phyloP scores from a whole-genome alignment of 30 jellyfish, hydroid and myxozoan species.

The Sanderia malayensis region DNA sequence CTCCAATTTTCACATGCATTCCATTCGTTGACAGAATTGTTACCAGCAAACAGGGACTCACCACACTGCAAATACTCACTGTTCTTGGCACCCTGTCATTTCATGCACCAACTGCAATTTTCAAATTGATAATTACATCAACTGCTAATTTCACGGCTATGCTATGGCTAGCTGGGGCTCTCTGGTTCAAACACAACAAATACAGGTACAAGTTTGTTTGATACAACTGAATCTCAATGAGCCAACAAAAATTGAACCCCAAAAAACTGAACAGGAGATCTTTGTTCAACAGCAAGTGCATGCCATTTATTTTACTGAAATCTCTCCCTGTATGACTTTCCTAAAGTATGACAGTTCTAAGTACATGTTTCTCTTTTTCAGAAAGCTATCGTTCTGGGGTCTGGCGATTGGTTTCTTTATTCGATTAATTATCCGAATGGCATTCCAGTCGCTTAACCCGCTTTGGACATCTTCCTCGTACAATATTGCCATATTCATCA shows the following conservation, averaged over 20 bases:
- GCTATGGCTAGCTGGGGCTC: slow-evolving; percentile 64
- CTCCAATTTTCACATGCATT: slow-evolving; percentile 51
- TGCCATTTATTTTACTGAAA: no score
- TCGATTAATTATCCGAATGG: slow-evolving; percentile 47
- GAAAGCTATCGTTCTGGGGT: slow-evolving; percentile 45
- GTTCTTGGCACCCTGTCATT: slow-evolving; percentile 33
- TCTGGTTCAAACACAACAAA: slow-evolving; percentile 30
- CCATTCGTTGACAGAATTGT: slow-evolving; percentile 34
- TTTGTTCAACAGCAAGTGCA: not conserved
- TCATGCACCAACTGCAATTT: slow-evolving; percentile 64
- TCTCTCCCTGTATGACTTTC: not conserved
- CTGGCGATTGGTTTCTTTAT: slow-evolving; percentile 45
- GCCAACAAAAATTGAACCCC: not conserved
- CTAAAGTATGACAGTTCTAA: not conserved
- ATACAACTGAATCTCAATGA: not conserved
- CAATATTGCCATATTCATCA: slow-evolving; percentile 12
- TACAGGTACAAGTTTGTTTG: slow-evolving; percentile 21
- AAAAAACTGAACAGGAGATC: not conserved
- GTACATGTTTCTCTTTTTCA: not conserved
- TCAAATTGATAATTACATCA: slow-evolving; percentile 43
- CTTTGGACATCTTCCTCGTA: slow-evolving; percentile 48
- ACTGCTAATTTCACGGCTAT: slow-evolving; percentile 47
- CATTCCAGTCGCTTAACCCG: slow-evolving; percentile 40
- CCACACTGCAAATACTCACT: slow-evolving; percentile 17
- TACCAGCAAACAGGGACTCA: slow-evolving; percentile 38